These are phyloP conservation scores for Mohoua ochrocephala DNA, from an alignment of 2,113 vertebrate genomes.

Conservation along the genomic window DNA sequence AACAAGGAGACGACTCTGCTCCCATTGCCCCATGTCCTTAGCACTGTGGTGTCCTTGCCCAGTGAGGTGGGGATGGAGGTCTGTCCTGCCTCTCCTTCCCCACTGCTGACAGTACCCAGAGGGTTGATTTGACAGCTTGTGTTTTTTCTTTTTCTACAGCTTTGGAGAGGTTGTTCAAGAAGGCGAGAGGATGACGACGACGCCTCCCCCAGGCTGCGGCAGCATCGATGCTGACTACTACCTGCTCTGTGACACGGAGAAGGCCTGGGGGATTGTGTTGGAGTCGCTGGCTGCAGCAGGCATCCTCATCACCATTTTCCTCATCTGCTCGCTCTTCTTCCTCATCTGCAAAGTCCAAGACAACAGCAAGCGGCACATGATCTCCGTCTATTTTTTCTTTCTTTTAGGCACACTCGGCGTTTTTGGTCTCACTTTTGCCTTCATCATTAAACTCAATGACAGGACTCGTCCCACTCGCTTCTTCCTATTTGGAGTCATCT, in stretches of 20 bases:
- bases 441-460: conserved; percentile 77
- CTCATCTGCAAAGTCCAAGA: conserved; percentile 76
- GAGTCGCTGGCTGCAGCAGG: conserved; percentile 80
- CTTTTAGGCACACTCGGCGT: conserved; percentile 80
- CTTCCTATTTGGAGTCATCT: conserved; percentile 87
- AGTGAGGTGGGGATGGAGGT: background rate
- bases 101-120: background rate
- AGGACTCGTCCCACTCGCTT: conserved; percentile 82
- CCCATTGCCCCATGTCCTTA: background rate
- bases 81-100: background rate
- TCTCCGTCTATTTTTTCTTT: conserved; percentile 79
- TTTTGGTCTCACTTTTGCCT: conserved; percentile 87
- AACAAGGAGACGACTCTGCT: background rate
- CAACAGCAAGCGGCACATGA: conserved; percentile 62
- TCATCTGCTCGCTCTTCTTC: conserved; percentile 73
- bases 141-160: conserved; percentile 17
- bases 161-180: background rate
- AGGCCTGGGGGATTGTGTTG: conserved; percentile 83
- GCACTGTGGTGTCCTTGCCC: background rate
- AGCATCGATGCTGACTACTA: conserved; percentile 62
- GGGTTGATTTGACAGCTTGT: background rate
- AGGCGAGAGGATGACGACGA: background rate
- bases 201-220: conserved; percentile 8
- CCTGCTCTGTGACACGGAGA: conserved; percentile 76
- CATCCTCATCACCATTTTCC: conserved; percentile 69